Evolutionary conservation across 2,888 invertebrate genomes (phyloP), one percentile per base, ranked within the genome.

Genomic region (Globia sparganii): DNA sequence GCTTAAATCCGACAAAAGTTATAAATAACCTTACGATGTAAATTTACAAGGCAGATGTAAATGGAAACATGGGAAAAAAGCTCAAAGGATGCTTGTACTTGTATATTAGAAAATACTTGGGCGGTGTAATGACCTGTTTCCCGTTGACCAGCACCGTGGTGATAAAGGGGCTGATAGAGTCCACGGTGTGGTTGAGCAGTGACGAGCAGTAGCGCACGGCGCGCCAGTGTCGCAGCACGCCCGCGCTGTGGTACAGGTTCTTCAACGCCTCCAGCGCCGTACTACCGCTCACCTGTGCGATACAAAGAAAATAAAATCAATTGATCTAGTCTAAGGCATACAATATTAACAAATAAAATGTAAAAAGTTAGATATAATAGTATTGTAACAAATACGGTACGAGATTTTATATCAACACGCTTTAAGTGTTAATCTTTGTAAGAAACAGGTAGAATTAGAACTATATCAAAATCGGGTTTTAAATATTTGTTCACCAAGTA

Each of bases 141-240:
- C 99, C 99, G 94, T 99, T 98, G 62, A 99, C 99, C 68, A 99
- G 97, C 86, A 99, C 99, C 59, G 99, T 99, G 62, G 99, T 99
- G 90, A 99, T 99, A 92, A 99, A 99, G 9, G 99, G 99, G 94
- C 99, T 99, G 91, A 99, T 99, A 84, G 99, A 99, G 96, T 99
- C 99, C 18, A 99, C 99, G 75, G 99, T 98, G 94, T 99, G 99
- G 94, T 98, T 98, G 79, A 99, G 97, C 75, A 99, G 97, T 89
- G 99, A 99, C 85, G 99, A 99, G 91, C 99, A 99, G 94, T 99
- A 99, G 73, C 99, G 97, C 66, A 99, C 99, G 53, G 98, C 99
- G 85, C 98, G 98, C 99, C 99, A 99, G 94, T 98, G 98, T 15
- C 99, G 97, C 81, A 98, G 95, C 85, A 98, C 98, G 40, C 99